A percentile compares a stretch with the other conserved stretches of the same genome.
Conservation (phyloP, 2,888 invertebrate species). For the Stegophylla sp. region DNA sequence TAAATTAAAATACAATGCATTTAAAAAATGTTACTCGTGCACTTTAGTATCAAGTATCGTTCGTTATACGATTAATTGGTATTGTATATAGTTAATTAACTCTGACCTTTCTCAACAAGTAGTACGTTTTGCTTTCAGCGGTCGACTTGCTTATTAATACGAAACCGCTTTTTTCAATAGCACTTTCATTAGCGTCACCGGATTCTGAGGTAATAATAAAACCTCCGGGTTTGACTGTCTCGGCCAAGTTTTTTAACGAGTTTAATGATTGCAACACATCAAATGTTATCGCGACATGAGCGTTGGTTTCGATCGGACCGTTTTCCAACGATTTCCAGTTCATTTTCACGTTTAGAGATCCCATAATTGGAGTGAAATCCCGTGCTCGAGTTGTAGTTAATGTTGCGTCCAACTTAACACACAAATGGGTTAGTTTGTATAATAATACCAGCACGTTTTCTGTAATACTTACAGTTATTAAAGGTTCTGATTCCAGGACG, state of each 20-base stretch:
- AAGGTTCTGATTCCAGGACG: constrained; percentile 77
- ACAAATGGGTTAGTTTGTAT: background rate
- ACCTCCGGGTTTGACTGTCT: constrained; percentile 74
- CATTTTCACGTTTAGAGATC: constrained; percentile 72
- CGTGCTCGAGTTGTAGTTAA: constrained; percentile 69
- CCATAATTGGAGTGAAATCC: constrained; percentile 68
- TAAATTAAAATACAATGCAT: constrained; percentile 32
- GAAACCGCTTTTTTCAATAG: constrained; percentile 65
- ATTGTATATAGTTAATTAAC: background rate
- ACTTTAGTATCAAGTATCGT: background rate
- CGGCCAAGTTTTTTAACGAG: constrained; percentile 70
- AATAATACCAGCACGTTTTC: constrained; percentile 65
- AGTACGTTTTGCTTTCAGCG: constrained; percentile 71
- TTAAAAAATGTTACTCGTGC: background rate
- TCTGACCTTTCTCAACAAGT: constrained; percentile 72
- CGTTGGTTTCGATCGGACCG: constrained; percentile 72
- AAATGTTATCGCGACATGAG: constrained; percentile 73
- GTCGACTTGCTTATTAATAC: constrained; percentile 71
- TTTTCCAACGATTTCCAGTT: constrained; percentile 71
- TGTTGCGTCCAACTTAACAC: constrained; percentile 69
- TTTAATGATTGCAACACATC: constrained; percentile 70
- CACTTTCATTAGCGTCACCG: constrained; percentile 63
- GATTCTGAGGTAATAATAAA: constrained; percentile 74
- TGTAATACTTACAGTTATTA: constrained; percentile 67
- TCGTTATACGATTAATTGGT: background rate